These are phyloP conservation scores for Merodon equestris DNA, from an alignment of 2,888 invertebrate species.

Conservation along the genomic window DNA sequence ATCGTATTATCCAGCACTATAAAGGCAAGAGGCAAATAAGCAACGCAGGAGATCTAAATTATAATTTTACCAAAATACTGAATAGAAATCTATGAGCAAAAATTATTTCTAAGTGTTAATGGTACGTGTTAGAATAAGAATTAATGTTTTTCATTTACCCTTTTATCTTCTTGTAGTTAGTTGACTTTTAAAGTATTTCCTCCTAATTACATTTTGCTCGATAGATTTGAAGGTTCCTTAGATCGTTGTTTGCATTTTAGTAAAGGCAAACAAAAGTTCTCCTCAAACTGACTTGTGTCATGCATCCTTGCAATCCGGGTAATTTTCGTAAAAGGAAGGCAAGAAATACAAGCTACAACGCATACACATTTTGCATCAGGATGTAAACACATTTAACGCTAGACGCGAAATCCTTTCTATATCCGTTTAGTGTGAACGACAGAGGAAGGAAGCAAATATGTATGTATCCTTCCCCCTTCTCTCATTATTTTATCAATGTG, in stretches of 20 bases:
- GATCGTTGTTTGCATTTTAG: conserved; percentile 48
- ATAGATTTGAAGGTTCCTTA: conserved; percentile 72
- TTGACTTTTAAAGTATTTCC: conserved; percentile 43
- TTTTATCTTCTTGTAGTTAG: no score
- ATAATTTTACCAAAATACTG: conserved; percentile 20
- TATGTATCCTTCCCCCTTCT: conserved; percentile 45
- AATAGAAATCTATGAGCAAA: not conserved
- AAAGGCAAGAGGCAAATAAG: conserved; percentile 26
- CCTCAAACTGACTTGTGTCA: conserved; percentile 45
- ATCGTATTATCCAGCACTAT: conserved; percentile 30
- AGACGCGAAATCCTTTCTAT: conserved; percentile 66
- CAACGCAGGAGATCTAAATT: conserved; percentile 19
- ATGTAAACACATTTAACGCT: conserved; percentile 68
- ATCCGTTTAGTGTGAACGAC: conserved; percentile 67
- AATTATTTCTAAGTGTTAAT: no score
- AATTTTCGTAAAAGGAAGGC: conserved; percentile 40
- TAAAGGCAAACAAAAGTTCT: conserved; percentile 52
- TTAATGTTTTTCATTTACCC: no score
- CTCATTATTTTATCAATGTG: conserved; percentile 59
- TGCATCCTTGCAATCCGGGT: conserved; percentile 47
- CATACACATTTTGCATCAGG: conserved; percentile 65
- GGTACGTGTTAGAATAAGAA: no score
- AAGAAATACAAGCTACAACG: conserved; percentile 60
- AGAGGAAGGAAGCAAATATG: conserved; percentile 64
- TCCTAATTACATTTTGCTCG: conserved; percentile 78